Percentiles rank a stretch among this genome's conserved stretches.
Evolutionary conservation across 2,888 invertebrate genomes (phyloP).

Genomic region (Galerucella nymphaeae): DNA sequence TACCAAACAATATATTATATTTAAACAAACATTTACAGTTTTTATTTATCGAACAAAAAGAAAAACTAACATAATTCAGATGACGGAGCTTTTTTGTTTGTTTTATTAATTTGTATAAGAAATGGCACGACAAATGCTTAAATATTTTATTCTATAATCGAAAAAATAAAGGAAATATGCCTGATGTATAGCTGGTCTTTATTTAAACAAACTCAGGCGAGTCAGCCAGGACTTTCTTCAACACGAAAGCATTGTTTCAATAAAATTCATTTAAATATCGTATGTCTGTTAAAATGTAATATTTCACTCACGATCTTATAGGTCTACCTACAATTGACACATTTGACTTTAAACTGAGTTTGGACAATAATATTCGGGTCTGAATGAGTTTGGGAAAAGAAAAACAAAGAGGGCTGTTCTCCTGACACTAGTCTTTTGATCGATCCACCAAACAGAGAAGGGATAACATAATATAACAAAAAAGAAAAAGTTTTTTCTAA

Average conservation of each 20-base stretch:
- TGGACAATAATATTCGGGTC: too few species aligned
- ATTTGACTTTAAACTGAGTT: too few species aligned
- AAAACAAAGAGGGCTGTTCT: too few species aligned
- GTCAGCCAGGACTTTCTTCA: conserved; percentile 1
- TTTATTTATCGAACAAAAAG: too few species aligned
- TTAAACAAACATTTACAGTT: background rate
- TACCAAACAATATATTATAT: background rate
- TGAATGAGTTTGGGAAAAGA: too few species aligned
- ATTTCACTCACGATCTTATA: background rate
- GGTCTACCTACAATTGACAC: too few species aligned
- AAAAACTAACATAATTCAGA: too few species aligned
- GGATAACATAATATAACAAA: too few species aligned
- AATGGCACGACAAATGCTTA: conserved; percentile 3
- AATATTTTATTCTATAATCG: background rate
- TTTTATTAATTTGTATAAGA: background rate
- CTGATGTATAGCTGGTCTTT: conserved; percentile 15
- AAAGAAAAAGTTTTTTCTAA: too few species aligned
- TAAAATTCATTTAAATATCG: background rate
- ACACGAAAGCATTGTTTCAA: conserved; percentile 1
- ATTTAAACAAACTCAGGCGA: conserved; percentile 21
- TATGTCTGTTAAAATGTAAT: background rate
- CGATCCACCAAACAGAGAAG: too few species aligned
- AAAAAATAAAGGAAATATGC: conserved; percentile 25
- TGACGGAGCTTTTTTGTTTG: background rate
- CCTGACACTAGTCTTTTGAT: too few species aligned